Percentiles rank a stretch among this genome's conserved stretches.
Conservation (phyloP, 1,140 invertebrate species). For the Pseudomyrmex pallidus region DNA sequence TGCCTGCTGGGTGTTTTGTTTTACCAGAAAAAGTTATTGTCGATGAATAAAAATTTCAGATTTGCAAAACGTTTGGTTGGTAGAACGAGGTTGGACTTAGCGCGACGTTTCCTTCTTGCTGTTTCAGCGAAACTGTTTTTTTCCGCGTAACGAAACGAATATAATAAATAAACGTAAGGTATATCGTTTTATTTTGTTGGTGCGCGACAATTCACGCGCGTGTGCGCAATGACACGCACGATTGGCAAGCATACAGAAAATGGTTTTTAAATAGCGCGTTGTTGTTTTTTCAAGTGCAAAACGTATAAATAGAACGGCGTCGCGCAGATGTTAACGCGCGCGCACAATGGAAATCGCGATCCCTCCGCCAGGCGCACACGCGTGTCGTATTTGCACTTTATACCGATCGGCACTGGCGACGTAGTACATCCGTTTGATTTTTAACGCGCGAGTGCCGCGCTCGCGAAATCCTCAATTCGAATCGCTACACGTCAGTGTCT, state of each 20-base stretch:
- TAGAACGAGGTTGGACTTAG: too few species aligned
- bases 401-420: slow-evolving; percentile 19
- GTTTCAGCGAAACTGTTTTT: too few species aligned
- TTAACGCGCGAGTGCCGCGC: not conserved
- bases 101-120: too few species aligned
- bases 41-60: too few species aligned
- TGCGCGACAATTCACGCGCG: not conserved
- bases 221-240: slow-evolving; percentile 38
- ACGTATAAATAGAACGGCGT: slow-evolving; percentile 60
- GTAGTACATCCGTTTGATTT: slow-evolving; percentile 57
- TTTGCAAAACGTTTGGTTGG: too few species aligned
- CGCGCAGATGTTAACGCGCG: not conserved
- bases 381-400: slow-evolving; percentile 28
- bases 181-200: slow-evolving; percentile 3
- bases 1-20: too few species aligned
- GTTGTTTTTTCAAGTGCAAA: slow-evolving; percentile 68
- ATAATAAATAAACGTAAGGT: too few species aligned
- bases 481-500: slow-evolving; percentile 25
- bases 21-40: too few species aligned
- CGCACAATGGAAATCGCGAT: not conserved
- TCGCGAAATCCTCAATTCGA: slow-evolving; percentile 62
- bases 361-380: not conserved
- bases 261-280: slow-evolving; percentile 68
- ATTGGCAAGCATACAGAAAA: slow-evolving; percentile 65
- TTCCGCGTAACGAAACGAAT: too few species aligned